Evolutionary conservation across 2,797 vertebrate species (phyloP), one percentile per base, ranked within the genome.

Genomic region (Anabacerthia variegaticeps): DNA sequence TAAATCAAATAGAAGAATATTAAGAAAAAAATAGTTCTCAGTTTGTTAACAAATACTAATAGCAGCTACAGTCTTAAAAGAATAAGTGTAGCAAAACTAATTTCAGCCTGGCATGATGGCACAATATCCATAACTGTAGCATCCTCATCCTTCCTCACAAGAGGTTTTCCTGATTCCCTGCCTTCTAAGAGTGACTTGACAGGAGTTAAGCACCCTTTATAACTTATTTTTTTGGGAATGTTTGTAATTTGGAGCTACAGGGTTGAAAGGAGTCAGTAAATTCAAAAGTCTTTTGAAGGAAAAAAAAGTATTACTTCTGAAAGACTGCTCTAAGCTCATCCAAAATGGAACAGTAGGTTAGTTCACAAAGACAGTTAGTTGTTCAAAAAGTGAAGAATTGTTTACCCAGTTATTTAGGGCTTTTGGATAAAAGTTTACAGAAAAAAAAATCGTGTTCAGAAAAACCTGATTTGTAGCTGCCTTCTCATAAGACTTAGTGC

Each of bases 231-330:
- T 52, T 80, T 90, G 66, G 27, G 19, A 62, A 20, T 62, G 12
- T 88, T 80, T 86, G 23, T 66, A 58, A 92, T 94, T 84, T 95
- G 76, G 58, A 84, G 55, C 88, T 96, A 71, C 12, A 0, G 44
- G 41, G 68, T 75, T 85, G 71, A 93, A 97, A 94, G 96, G 87
- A 96, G 93, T 95, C 85, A 92, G 69, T 93, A 88, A 85, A 63
- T 93, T 94, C 88, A 72, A 78, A 89, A 92, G 69, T 92, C 63
- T 91, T 86, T 85, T 88, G 76, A 94, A 84, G 41, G n/a, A 91
- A 92, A 71, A 78, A 88, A 56, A 85, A 51, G 81, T 65, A 23
- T 86, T 77, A 34, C 46, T 92, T 97, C 84, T 79, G 78, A 89
- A 87, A 95, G 69, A 66, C 44, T 34, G 5, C 95, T 91, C 89